Percentiles rank a stretch among this genome's conserved stretches.
These are phyloP conservation scores for Mirounga angustirostris DNA, from an alignment of 2,113 vertebrate genomes.

Conservation along the genomic window DNA sequence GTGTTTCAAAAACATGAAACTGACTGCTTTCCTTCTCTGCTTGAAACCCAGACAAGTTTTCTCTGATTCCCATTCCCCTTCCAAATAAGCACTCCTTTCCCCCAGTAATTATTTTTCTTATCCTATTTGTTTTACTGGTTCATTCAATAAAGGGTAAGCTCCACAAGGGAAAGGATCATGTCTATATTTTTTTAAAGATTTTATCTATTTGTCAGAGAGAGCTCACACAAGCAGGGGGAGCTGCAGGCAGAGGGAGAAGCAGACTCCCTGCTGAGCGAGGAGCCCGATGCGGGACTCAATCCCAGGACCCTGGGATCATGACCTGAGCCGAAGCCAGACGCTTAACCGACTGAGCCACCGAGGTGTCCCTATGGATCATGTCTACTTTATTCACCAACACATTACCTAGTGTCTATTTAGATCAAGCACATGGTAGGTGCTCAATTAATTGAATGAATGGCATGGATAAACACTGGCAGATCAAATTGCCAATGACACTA, in stretches of 20 bases:
- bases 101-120: neutral
- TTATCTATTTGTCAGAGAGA: too few relatives aligned
- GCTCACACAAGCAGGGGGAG: too few relatives aligned
- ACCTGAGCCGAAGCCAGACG: too few relatives aligned
- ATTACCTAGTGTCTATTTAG: neutral
- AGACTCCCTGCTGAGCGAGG: too few relatives aligned
- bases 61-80: neutral
- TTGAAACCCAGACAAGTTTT: neutral
- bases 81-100: neutral
- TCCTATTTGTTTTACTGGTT: neutral
- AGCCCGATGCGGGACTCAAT: too few relatives aligned
- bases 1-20: neutral
- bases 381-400: neutral
- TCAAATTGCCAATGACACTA: neutral
- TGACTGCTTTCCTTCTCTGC: neutral
- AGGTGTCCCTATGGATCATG: neutral
- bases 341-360: too few relatives aligned
- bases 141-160: neutral
- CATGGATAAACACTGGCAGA: neutral
- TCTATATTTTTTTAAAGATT: neutral
- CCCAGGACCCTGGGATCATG: too few relatives aligned
- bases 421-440: neutral
- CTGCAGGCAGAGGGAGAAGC: too few relatives aligned
- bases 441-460: slow-evolving; percentile 6
- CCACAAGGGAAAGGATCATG: neutral